phyloP scores from a whole-genome alignment of 1,140 invertebrate genomes.

The Ips typographus region DNA sequence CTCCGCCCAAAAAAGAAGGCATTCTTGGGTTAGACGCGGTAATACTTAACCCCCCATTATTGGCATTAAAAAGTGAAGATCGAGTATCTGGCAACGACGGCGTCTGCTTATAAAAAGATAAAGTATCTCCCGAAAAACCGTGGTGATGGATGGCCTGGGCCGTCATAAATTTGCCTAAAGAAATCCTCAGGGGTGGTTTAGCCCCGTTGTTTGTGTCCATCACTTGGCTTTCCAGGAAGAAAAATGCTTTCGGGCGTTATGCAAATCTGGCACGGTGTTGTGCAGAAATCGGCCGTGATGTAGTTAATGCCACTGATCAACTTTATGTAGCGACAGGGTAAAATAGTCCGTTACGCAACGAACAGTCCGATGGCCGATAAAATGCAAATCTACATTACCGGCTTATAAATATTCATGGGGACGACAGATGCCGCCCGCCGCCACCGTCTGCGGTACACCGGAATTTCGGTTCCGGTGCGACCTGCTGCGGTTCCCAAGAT shows the following conservation, averaged over 20 bases:
- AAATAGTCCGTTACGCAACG: conserved; percentile 30
- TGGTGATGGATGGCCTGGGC: conserved; percentile 38
- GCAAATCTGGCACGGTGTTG: conserved; percentile 17
- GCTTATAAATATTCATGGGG: conserved; percentile 36
- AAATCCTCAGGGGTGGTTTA: conserved; percentile 36
- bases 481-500: conserved; percentile 15
- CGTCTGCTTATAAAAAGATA: conserved; percentile 38
- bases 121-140: conserved; percentile 35
- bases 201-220: conserved; percentile 35
- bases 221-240: conserved; percentile 32
- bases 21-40: neutral
- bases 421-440: conserved; percentile 32
- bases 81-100: conserved; percentile 29
- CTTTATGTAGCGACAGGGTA: conserved; percentile 1
- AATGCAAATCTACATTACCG: conserved; percentile 36
- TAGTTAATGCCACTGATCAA: neutral
- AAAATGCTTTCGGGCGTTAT: conserved; percentile 37
- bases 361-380: conserved; percentile 34
- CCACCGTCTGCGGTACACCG: conserved; percentile 30
- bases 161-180: conserved; percentile 44
- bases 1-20: too few relatives aligned
- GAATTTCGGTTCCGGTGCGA: conserved; percentile 34
- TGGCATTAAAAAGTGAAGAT: conserved; percentile 31
- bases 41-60: conserved; percentile 32
- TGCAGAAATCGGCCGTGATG: neutral